Evolutionary conservation across 2,797 vertebrate species (phyloP), one percentile per base, ranked within the genome.

Genomic region (Picus viridis): DNA sequence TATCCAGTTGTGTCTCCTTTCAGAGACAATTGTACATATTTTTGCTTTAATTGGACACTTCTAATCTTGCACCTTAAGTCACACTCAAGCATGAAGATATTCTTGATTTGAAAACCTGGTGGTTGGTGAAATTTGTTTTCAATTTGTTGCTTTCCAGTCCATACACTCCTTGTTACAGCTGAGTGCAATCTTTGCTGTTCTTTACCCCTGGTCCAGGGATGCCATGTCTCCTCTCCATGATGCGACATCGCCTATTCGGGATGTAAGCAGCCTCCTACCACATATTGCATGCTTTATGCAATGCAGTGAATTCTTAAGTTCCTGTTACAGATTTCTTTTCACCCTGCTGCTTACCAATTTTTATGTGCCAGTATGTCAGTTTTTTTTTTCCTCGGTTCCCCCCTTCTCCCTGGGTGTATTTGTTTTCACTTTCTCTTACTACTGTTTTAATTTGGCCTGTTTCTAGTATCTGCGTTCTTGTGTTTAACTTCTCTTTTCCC

Each of bases 201-300:
- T 83, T 61, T 65, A 3, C n/a, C 1, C 1, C 29, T 70, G 39
- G 8, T 64, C 20, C 7, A 36, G n/a, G 4, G 2, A 8, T 43
- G 32, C 65, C 56, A 15, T 43, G 2, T 83, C 41, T 24, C 24
- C 13, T 73, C 30, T 67, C 23, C 22, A 1, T 22, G 29, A 3
- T 29, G 29, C 62, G 27, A 32, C 15, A 57, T 49, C 1, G 12
- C 23, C 6, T 65, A 0, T 18, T 69, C 47, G 58, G 62, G 61
- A 26, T 62, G 63, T 34, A 39, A 34, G 53, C 7, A 6, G 23
- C 23, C 74, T 85, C 51, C 45, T n/a, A 7, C 5, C 15, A 6
- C 0, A 0, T 24, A 14, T 1, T 23, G 17, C 2, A 1, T 34
- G 18, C 27, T 72, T 59, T 34, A 7, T 78, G 15, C 47, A 49